Evolutionary conservation across 1,140 invertebrate species (phyloP), one percentile per base, ranked within the genome.

Genomic region (Coelopa frigida): DNA sequence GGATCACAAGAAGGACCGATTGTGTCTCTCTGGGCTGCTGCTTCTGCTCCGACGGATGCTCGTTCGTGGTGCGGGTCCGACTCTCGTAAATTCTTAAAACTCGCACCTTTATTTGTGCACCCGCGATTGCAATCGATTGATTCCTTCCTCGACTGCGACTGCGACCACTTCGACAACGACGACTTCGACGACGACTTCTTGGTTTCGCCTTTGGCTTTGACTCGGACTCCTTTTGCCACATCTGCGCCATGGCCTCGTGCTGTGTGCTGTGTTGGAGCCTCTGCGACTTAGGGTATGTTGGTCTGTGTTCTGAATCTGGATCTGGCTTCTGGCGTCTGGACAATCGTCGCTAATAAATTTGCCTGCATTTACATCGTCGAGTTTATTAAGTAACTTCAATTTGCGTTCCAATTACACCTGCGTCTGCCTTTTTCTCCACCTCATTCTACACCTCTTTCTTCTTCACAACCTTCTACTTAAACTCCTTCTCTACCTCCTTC

Each of bases 301-400:
- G n/a, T n/a, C n/a, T n/a, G n/a, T n/a, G n/a, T n/a, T n/a, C n/a
- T n/a, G n/a, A n/a, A 44, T 36, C 41, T 39, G 37, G 33, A 36
- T 46, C 37, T 22, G 48, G 20, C 48, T 36, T 45, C 36, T n/a
- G n/a, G n/a, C n/a, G n/a, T n/a, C n/a, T n/a, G n/a, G n/a, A n/a
- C n/a, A n/a, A n/a, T n/a, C n/a, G n/a, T n/a, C n/a, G n/a, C n/a
- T n/a, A n/a, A n/a, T n/a, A n/a, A 66, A 66, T 65, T 66, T 61
- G 62, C 58, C 56, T 59, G 61, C 59, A 66, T 66, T 66, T 65
- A 58, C 62, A 66, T 50, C 59, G 62, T 66, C 65, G 59, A 62
- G 65, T 63, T 66, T 66, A 66, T 66, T 66, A 66, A 66, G 62
- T 62, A 62, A 66, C 62, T 63, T 66, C 62, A 66, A 66, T 66